These are phyloP conservation scores for Stichodactyla mertensii DNA, from an alignment of 64 coral and sea anemone species.

Conservation along the genomic window DNA sequence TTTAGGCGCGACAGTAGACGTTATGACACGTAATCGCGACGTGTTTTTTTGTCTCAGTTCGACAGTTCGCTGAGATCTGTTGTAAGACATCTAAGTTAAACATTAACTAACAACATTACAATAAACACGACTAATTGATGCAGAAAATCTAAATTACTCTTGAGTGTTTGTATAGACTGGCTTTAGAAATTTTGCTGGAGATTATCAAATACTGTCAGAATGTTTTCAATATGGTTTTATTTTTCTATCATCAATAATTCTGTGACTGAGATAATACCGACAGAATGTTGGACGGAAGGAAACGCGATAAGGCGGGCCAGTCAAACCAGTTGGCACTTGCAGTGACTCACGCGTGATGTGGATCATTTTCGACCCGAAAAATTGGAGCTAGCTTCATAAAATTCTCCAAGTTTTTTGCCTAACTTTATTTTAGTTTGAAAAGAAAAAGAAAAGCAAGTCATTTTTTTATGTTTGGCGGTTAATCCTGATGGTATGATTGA, in stretches of 20 bases:
- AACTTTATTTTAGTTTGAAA: not conserved
- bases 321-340: not conserved
- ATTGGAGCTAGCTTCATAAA: not conserved
- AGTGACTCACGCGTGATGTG: not conserved
- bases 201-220: not conserved
- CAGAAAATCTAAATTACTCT: not conserved
- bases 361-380: not conserved
- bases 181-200: not conserved
- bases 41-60: too few species aligned
- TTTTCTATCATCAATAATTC: not conserved
- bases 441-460: not conserved
- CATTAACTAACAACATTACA: too few species aligned
- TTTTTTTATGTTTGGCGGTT: not conserved
- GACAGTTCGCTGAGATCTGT: too few species aligned
- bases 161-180: not conserved
- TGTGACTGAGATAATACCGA: not conserved
- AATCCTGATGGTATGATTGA: not conserved
- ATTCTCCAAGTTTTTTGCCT: not conserved
- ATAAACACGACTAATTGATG: not conserved
- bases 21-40: too few species aligned
- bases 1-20: too few species aligned
- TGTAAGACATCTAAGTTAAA: too few species aligned
- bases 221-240: not conserved
- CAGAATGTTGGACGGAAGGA: not conserved
- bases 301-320: not conserved